A percentile compares a stretch with the other conserved stretches of the same genome.
phyloP scores from a whole-genome alignment of 2,888 invertebrate species.

The Drosophila falleni region DNA sequence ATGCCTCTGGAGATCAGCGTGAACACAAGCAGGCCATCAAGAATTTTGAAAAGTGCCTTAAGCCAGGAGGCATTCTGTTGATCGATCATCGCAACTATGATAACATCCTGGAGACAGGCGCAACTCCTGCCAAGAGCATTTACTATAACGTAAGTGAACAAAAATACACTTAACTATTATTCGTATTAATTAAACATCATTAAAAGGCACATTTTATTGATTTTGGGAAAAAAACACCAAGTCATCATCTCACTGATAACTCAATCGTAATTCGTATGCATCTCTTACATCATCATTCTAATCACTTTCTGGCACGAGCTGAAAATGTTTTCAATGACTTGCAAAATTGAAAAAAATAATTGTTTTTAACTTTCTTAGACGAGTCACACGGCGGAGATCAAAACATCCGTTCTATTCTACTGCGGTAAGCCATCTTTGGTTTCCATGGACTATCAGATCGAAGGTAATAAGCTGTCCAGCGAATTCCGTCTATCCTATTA shows the following conservation, averaged over 20 bases:
- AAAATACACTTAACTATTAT: neutral
- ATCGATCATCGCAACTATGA: conserved; percentile 97
- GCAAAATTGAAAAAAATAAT: conserved; percentile 20
- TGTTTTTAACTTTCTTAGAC: conserved; percentile 87
- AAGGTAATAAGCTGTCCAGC: conserved; percentile 87
- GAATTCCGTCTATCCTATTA: conserved; percentile 95
- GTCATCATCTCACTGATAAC: conserved; percentile 60
- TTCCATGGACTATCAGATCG: conserved; percentile 93
- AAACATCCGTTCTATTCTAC: conserved; percentile 93
- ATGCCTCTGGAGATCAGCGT: conserved; percentile 91
- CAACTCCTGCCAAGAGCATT: conserved; percentile 92
- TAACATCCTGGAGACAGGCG: conserved; percentile 90
- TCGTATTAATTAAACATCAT: conserved; percentile 56
- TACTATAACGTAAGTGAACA: conserved; percentile 93
- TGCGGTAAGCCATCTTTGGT: conserved; percentile 91
- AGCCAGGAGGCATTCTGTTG: conserved; percentile 93
- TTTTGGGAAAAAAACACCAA: conserved; percentile 2
- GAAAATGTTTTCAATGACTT: conserved; percentile 52
- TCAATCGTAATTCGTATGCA: conserved; percentile 17
- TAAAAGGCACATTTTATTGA: conserved; percentile 46
- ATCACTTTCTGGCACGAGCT: conserved; percentile 17
- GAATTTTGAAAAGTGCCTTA: conserved; percentile 93
- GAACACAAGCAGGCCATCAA: conserved; percentile 91
- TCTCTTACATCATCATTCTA: conserved; percentile 19
- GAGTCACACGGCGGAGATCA: conserved; percentile 92